Evolutionary conservation across 2,888 invertebrate genomes (phyloP), one percentile per base, ranked within the genome.

Genomic region (Drosophila meridiana): DNA sequence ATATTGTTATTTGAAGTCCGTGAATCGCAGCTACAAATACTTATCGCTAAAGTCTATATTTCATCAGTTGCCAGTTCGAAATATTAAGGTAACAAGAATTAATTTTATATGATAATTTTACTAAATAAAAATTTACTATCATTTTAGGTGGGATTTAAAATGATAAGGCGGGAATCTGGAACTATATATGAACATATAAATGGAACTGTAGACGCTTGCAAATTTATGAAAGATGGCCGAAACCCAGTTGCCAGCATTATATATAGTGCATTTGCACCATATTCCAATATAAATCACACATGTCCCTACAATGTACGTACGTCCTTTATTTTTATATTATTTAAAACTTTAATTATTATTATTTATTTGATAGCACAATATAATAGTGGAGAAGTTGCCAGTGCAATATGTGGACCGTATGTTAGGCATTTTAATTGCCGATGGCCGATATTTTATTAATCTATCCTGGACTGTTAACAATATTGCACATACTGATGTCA

Each of bases 11-110:
- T 32, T 83, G 3, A 74, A 48, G 48, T 85, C 88, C 9, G n/a
- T 67, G 0, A 83, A 83, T 66, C 85, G 88, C 28, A 80, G 74
- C 6, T 87, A 75, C 68, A 87, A 87, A 62, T 83, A 75, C 32
- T 7, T 79, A 0, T 74, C 80, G 2, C 0, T 67, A 0, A 76
- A 53, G 36, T 7, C 20, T 8, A 32, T 50, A 2, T 0, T 70
- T 1, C 36, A 40, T 20, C 7, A 62, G 3, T 14, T 74, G 1
- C 82, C 82, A 2, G 0, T 87, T 11, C 38, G 36, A 3, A 60
- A 65, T 26, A 1, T 36, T 0, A 3, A 11, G 66, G 83, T 83
- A 73, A 67, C 20, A 20, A 20, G 20, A 20, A 20, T 20, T 20
- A 20, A 20, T 20, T 20, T 20, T 20, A 20, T 20, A 20, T 20